Base-by-base conservation (phyloP, 2,888 invertebrate species). In the Thecocarcelia acutangulata region DNA sequence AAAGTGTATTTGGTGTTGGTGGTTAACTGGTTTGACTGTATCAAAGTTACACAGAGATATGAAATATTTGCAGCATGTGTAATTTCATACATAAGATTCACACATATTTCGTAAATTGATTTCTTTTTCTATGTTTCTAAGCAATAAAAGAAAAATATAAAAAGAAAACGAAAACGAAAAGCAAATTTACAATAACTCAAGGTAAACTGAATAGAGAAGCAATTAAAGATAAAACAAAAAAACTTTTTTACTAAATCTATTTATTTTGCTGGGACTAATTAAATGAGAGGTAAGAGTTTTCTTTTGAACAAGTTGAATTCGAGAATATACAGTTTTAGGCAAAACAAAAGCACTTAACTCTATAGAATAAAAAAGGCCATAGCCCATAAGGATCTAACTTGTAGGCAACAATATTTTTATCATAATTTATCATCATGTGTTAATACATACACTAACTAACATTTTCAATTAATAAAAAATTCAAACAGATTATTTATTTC, bases 11-110 rank as follows among this genome's bases (percentile, higher is more conserved):
- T 50, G 42, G 11, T 69, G 19, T 12, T 56, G n/a, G 12, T 48
- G 17, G 12, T 15, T 64, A 54, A 11, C 56, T 64, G 46, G 52
- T 78, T 19, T 63, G 58, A 63, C 77, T 61, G 81, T 79, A 73
- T 77, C 69, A 79, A 79, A 72, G 59, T 59, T 79, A 66, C 66
- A 24, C 50, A 52, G 72, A 73, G 44, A 59, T 61, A 72, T 68
- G 73, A 76, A 72, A 66, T 58, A 72, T 68, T 42, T 72, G 24
- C 19, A 66, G 44, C 76, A 76, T 80, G 61, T 83, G 75, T 80
- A 83, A 73, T 63, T 70, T 75, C 15, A 33, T 58, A 52, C 40
- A 52, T 42, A 69, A 73, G 73, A 59, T 61, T 76, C 69, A 46
- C 24, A 66, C 66, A 73, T 54, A 64, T 52, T 66, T 72, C 21